These are phyloP conservation scores for Liodrosophila aerea DNA, from an alignment of 2,888 invertebrate genomes.

Conservation along the genomic window DNA sequence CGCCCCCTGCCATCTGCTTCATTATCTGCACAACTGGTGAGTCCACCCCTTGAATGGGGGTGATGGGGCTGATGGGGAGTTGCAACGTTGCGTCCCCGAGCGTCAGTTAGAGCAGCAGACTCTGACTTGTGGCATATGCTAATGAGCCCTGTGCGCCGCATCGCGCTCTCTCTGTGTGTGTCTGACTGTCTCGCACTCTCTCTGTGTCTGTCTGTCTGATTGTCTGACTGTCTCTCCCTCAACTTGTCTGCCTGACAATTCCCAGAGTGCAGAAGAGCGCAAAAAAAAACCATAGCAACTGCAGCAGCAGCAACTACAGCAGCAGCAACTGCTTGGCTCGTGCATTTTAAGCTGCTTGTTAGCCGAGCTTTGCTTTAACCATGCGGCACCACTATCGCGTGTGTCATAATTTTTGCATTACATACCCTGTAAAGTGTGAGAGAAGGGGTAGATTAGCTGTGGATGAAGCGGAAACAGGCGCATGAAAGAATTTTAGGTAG, in stretches of 20 bases:
- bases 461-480: too few species aligned
- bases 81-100: constrained; percentile 35
- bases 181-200: too few species aligned
- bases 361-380: constrained; percentile 58
- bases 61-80: too few species aligned
- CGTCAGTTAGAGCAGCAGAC: constrained; percentile 47
- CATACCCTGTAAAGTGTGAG: constrained; percentile 10
- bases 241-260: constrained; percentile 51
- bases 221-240: constrained; percentile 11
- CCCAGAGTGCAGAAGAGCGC: constrained; percentile 25
- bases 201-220: constrained; percentile 2
- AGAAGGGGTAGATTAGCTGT: background rate
- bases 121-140: constrained; percentile 74
- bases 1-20: too few species aligned
- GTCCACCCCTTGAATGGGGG: too few species aligned
- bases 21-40: too few species aligned
- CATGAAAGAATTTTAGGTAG: too few species aligned
- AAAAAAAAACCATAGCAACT: constrained; percentile 17
- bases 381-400: constrained; percentile 46
- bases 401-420: constrained; percentile 56
- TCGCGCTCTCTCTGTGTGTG: constrained; percentile 8
- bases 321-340: too few species aligned
- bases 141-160: constrained; percentile 65
- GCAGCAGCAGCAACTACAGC: too few species aligned
- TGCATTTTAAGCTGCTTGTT: constrained; percentile 70